Conservation (phyloP, 2,888 invertebrate genomes). For the Graphium colonna region DNA sequence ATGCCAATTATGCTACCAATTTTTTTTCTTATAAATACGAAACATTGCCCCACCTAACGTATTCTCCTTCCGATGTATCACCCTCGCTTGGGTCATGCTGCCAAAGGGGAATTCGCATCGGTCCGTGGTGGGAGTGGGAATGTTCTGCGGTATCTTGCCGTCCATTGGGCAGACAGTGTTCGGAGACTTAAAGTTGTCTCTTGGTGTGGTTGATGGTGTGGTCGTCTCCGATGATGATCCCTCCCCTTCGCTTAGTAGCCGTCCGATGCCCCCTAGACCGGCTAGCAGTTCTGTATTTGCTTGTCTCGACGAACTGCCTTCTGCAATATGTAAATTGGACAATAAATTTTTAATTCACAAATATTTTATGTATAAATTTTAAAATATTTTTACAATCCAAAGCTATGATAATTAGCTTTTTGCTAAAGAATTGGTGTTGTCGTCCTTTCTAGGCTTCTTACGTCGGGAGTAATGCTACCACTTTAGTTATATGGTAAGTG, state of each 20-base stretch:
- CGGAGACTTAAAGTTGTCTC: constrained; percentile 85
- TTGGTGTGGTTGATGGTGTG: constrained; percentile 42
- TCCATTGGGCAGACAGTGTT: constrained; percentile 94
- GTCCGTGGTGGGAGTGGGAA: constrained; percentile 77
- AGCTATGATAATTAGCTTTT: too few species aligned
- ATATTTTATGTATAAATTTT: too few species aligned
- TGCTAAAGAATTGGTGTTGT: too few species aligned
- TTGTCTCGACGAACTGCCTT: too few species aligned
- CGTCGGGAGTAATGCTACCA: too few species aligned
- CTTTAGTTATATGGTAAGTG: too few species aligned
- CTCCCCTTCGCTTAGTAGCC: constrained; percentile 47
- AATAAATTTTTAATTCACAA: too few species aligned
- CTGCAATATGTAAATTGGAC: too few species aligned
- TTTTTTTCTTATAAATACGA: too few species aligned
- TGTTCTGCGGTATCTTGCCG: constrained; percentile 82
- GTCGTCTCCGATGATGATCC: constrained; percentile 36
- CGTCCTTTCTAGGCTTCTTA: too few species aligned
- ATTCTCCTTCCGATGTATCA: constrained; percentile 88
- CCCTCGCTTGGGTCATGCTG: constrained; percentile 94
- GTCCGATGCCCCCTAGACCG: constrained; percentile 62
- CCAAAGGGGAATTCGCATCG: constrained; percentile 89
- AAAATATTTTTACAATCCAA: too few species aligned
- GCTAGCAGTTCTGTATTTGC: constrained; percentile 59
- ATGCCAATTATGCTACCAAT: too few species aligned
- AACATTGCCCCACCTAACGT: constrained; percentile 58